phyloP scores from a whole-genome alignment of 2,113 vertebrate species.

The Rhegmatorhina hoffmannsi region DNA sequence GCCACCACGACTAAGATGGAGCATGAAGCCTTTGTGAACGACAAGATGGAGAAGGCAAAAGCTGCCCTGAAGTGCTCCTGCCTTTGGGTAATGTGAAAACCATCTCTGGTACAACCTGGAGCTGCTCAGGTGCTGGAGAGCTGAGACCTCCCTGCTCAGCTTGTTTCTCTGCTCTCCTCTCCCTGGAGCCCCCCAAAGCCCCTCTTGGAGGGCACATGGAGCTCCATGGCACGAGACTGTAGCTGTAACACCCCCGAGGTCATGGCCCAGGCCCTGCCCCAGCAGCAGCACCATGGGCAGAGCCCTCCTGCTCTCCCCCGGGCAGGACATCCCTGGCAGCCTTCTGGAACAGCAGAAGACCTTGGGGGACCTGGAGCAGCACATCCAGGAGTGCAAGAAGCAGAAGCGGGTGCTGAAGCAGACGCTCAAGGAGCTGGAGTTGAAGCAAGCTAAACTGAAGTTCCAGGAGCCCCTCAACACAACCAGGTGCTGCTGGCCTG shows the following conservation, averaged over 20 bases:
- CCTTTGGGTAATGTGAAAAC: not conserved
- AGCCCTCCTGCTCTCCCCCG: not conserved
- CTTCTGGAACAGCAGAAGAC: not conserved
- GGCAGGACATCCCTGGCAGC: constrained; percentile 12
- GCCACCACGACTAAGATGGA: not conserved
- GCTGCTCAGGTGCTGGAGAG: rapidly evolving
- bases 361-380: not conserved
- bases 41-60: not conserved
- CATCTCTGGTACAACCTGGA: not conserved
- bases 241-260: rapidly evolving
- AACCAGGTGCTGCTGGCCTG: not conserved
- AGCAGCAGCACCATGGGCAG: not conserved
- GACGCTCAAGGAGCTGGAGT: not conserved
- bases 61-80: not conserved
- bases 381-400: not conserved
- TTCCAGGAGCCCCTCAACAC: not conserved
- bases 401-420: not conserved
- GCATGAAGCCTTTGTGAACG: rapidly evolving
- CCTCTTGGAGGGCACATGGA: not conserved
- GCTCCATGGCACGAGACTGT: not conserved
- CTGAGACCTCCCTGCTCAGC: not conserved
- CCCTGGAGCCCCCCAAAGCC: not conserved
- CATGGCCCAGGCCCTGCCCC: not conserved
- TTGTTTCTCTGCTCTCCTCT: not conserved
- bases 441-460: not conserved